Percentiles rank a stretch among this genome's conserved stretches.
Conservation (phyloP, 2,888 invertebrate species). For the Apamea monoglypha region DNA sequence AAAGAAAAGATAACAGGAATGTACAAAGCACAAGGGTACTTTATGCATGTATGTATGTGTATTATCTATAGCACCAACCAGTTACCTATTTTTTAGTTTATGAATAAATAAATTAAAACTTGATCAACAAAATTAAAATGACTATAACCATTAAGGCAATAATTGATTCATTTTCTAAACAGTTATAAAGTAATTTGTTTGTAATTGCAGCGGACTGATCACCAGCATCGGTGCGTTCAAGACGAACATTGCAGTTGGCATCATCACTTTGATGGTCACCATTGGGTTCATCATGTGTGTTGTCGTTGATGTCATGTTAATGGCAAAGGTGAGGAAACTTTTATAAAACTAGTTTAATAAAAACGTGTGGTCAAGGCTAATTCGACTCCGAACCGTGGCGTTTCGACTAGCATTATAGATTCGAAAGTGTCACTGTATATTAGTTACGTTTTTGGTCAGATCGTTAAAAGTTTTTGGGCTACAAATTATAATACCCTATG, state of each 20-base stretch:
- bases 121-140: slow-evolving; percentile 7
- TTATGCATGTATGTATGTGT: background rate
- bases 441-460: too few relatives aligned
- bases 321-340: slow-evolving; percentile 93
- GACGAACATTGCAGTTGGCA: slow-evolving; percentile 92
- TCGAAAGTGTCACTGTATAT: background rate
- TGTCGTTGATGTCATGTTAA: slow-evolving; percentile 94
- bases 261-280: slow-evolving; percentile 94
- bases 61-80: too few relatives aligned
- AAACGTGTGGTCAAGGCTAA: slow-evolving; percentile 13
- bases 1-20: slow-evolving; percentile 19
- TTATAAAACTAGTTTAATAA: slow-evolving; percentile 11
- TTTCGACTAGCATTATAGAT: background rate
- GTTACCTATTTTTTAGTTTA: too few relatives aligned
- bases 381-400: background rate
- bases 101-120: too few relatives aligned
- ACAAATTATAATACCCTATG: background rate
- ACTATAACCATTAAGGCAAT: background rate
- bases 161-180: slow-evolving; percentile 5
- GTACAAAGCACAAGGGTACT: background rate
- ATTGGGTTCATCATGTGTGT: slow-evolving; percentile 94
- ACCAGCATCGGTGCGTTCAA: slow-evolving; percentile 93
- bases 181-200: background rate
- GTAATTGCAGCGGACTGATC: slow-evolving; percentile 92
- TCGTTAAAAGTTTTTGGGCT: background rate